phyloP scores from a whole-genome alignment of 2,888 invertebrate species.

The Bugulina stolonifera region DNA sequence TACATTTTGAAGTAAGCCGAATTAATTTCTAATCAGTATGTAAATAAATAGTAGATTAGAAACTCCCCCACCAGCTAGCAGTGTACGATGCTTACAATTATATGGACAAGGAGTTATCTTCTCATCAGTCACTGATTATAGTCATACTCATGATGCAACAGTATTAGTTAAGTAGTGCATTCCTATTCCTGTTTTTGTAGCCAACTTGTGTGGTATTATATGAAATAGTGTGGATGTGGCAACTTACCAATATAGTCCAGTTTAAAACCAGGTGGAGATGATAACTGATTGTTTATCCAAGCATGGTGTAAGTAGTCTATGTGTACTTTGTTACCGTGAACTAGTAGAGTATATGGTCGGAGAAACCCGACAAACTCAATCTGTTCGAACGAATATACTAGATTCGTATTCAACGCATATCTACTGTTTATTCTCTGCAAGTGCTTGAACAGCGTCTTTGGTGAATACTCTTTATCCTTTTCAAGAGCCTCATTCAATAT shows the following conservation, averaged over 20 bases:
- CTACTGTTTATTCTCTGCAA: not conserved
- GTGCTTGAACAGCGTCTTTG: not conserved
- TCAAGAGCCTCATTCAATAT: not conserved
- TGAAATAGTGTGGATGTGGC: too few species aligned
- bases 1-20: too few species aligned
- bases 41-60: too few species aligned
- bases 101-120: too few species aligned
- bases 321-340: not conserved
- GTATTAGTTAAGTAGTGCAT: too few species aligned
- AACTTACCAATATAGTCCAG: not conserved
- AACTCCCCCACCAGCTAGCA: too few species aligned
- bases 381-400: not conserved
- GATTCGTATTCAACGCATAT: not conserved
- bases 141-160: too few species aligned
- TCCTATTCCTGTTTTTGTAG: too few species aligned
- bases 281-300: not conserved
- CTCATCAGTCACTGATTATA: too few species aligned
- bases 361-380: conserved; percentile 16
- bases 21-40: too few species aligned
- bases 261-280: not conserved
- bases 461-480: not conserved
- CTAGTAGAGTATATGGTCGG: not conserved
- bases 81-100: too few species aligned
- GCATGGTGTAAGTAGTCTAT: not conserved
- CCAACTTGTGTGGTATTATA: too few species aligned